These are phyloP conservation scores for Chelonus insularis DNA, from an alignment of 1,140 invertebrate genomes.

Conservation along the genomic window DNA sequence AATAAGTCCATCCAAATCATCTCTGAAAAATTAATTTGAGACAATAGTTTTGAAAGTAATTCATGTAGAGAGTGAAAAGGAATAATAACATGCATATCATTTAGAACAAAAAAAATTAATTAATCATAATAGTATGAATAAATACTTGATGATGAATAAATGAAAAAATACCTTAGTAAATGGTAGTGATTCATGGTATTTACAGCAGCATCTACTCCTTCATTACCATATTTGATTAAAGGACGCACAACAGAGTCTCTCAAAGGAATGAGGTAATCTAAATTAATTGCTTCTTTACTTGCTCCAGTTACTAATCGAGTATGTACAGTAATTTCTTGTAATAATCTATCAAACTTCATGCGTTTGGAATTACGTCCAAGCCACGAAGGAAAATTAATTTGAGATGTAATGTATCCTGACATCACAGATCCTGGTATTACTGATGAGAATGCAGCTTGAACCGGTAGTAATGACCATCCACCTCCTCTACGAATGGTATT, in stretches of 20 bases:
- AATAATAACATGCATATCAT: not conserved
- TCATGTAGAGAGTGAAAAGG: not conserved
- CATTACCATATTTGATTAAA: slow-evolving; percentile 68
- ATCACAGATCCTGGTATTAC: slow-evolving; percentile 87
- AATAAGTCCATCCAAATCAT: slow-evolving; percentile 86
- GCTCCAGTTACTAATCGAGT: slow-evolving; percentile 66
- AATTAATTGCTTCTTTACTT: slow-evolving; percentile 73
- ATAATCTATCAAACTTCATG: slow-evolving; percentile 75
- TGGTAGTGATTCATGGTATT: slow-evolving; percentile 80
- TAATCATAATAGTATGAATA: too few relatives aligned
- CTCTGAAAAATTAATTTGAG: slow-evolving; percentile 57
- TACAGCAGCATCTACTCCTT: slow-evolving; percentile 77
- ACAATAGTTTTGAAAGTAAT: slow-evolving; percentile 15
- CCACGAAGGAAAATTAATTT: slow-evolving; percentile 93
- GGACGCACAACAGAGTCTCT: slow-evolving; percentile 74
- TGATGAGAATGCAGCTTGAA: slow-evolving; percentile 89
- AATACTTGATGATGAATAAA: too few relatives aligned
- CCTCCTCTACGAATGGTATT: slow-evolving; percentile 74
- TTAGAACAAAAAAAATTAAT: slow-evolving; percentile 60
- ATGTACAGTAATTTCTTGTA: slow-evolving; percentile 53
- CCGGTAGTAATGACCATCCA: slow-evolving; percentile 88
- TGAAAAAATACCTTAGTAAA: slow-evolving; percentile 80
- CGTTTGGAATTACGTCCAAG: slow-evolving; percentile 91
- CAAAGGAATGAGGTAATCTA: slow-evolving; percentile 82
- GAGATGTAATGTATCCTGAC: slow-evolving; percentile 73